Percentiles rank a stretch among this genome's conserved stretches.
phyloP scores from a whole-genome alignment of 2,113 vertebrate genomes.

The Labrus mixtus region DNA sequence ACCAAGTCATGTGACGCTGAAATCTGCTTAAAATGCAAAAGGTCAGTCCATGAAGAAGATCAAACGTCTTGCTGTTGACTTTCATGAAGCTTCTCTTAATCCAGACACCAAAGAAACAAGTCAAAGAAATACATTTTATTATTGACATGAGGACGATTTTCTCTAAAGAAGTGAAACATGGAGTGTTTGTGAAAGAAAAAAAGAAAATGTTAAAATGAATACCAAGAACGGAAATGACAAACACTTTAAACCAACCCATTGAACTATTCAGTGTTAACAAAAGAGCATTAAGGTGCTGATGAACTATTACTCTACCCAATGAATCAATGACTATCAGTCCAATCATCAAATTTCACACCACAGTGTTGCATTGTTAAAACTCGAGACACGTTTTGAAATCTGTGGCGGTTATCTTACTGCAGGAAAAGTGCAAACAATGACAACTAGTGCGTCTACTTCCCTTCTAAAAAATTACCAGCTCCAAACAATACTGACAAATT shows the following conservation, averaged over 20 bases:
- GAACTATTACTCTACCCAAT: background rate
- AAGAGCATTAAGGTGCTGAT: background rate
- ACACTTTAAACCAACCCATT: background rate
- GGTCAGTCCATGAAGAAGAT: too few relatives aligned
- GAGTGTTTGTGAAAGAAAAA: slow-evolving; percentile 35
- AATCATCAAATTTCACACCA: background rate
- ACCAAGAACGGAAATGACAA: background rate
- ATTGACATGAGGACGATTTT: slow-evolving; percentile 8
- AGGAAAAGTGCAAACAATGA: slow-evolving; percentile 10
- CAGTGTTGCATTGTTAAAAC: background rate
- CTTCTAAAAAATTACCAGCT: slow-evolving; percentile 13
- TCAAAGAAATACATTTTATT: slow-evolving; percentile 54
- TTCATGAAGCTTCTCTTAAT: background rate
- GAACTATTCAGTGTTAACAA: background rate
- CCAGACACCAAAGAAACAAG: background rate
- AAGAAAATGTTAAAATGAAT: slow-evolving; percentile 1
- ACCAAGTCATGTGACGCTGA: too few relatives aligned
- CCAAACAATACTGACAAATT: background rate
- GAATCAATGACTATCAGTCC: background rate
- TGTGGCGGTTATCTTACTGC: background rate
- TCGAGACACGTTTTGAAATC: too few relatives aligned
- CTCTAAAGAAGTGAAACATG: slow-evolving; percentile 12
- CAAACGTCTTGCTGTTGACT: background rate
- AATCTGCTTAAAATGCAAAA: too few relatives aligned
- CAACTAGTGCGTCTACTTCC: slow-evolving; percentile 19